Conservation (phyloP, 2,888 invertebrate genomes). For the Sycophila texana region DNA sequence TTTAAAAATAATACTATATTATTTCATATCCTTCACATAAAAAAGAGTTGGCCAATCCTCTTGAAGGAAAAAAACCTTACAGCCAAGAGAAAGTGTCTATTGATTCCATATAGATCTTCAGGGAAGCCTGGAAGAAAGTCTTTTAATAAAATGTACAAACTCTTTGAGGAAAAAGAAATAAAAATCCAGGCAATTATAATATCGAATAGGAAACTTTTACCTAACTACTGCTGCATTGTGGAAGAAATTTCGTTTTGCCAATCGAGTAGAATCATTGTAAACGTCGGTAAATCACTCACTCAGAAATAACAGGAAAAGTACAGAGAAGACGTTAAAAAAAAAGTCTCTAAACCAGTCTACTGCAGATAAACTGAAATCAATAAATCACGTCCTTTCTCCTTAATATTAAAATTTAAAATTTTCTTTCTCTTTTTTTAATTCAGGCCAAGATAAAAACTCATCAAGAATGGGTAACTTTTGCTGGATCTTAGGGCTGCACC, state of each 20-base stretch:
- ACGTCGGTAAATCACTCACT: not conserved
- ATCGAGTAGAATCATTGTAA: no score
- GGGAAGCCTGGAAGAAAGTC: conserved; percentile 21
- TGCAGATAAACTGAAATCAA: not conserved
- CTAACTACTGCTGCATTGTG: not conserved
- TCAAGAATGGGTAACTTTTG: not conserved
- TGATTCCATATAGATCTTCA: conserved; percentile 9
- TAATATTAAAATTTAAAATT: not conserved
- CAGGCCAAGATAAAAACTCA: not conserved
- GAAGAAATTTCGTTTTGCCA: no score
- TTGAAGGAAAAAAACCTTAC: conserved; percentile 27
- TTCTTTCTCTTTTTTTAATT: not conserved
- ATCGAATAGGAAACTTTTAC: not conserved
- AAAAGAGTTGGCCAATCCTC: conserved; percentile 7
- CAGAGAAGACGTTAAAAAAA: not conserved
- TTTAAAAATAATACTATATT: conserved; percentile 23
- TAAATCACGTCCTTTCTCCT: not conserved
- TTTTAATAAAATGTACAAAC: conserved; percentile 16
- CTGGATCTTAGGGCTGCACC: not conserved
- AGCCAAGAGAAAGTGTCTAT: conserved; percentile 35
- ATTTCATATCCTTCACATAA: not conserved
- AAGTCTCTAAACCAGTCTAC: not conserved
- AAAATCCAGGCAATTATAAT: not conserved
- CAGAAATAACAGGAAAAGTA: not conserved
- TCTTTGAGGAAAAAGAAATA: conserved; percentile 29